Percentiles rank a stretch among this genome's conserved stretches.
phyloP scores from a whole-genome alignment of 1,140 invertebrate genomes.

The Chironomus striatipennis region DNA sequence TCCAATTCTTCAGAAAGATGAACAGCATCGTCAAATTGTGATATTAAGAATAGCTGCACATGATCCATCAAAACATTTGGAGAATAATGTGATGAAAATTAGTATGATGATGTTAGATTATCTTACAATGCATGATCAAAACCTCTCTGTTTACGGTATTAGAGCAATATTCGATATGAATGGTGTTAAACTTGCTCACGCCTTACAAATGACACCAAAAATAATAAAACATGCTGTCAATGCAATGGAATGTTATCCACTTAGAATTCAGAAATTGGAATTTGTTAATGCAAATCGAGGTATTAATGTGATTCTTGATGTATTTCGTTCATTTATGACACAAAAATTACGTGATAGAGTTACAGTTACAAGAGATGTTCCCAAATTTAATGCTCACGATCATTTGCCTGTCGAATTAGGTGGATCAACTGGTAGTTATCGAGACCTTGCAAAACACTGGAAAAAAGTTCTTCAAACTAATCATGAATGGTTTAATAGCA shows the following conservation, averaged over 20 bases:
- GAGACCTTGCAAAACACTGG: constrained; percentile 49
- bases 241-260: constrained; percentile 61
- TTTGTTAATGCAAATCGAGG: constrained; percentile 61
- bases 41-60: constrained; percentile 48
- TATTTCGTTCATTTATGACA: constrained; percentile 62
- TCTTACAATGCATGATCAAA: constrained; percentile 42
- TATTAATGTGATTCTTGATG: constrained; percentile 56
- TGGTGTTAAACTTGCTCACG: constrained; percentile 49
- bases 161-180: constrained; percentile 52
- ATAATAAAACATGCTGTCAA: constrained; percentile 49
- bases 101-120: constrained; percentile 51
- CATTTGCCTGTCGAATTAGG: constrained; percentile 52
- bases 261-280: constrained; percentile 56
- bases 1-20: constrained; percentile 46
- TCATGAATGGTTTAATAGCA: constrained; percentile 43
- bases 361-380: constrained; percentile 40
- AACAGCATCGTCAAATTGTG: constrained; percentile 44
- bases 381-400: constrained; percentile 40
- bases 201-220: constrained; percentile 47
- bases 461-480: constrained; percentile 43
- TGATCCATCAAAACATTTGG: constrained; percentile 45
- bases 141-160: constrained; percentile 48
- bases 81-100: constrained; percentile 51
- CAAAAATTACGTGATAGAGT: constrained; percentile 53
- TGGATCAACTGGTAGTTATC: constrained; percentile 44